Evolutionary conservation across 1,140 invertebrate species (phyloP), one percentile per base, ranked within the genome.

Genomic region (Papilio helenus): DNA sequence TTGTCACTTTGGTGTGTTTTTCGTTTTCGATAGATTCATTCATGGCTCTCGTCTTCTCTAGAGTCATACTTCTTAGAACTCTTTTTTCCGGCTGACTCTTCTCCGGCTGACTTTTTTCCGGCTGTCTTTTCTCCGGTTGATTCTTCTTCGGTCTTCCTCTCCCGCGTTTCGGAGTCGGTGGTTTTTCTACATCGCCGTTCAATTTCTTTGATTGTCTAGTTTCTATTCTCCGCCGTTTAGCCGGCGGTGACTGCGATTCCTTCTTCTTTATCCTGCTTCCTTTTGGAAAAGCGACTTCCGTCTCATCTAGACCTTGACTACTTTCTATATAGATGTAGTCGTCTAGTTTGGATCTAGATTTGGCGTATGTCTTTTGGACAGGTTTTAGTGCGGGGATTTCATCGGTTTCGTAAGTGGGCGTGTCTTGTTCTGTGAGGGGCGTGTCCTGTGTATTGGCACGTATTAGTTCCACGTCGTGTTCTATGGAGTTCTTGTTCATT

Each of bases 11-110:
- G 0, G 81, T 80, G 0, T 84, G 86, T 78, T 92, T 93, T 5
- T 94, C 92, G 58, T 94, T 94, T 78, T 94, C 93, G 72, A 94
- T 94, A 0, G 92, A 93, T 61, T 94, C 93, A 81, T 94, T 93
- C n/a, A 90, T 89, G 3, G 85, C 82, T 61, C 89, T 86, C 3
- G 84, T 80, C 23, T 84, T 86, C 5, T 85, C 80, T 7, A 51
- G 46, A 23, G 80, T 84, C 49, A 82, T 83, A 51, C 71, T 85
- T 39, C 83, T 81, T 0, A 84, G 65, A 14, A 72, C 80, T 0
- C 80, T 73, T 65, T 84, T 82, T 12, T 80, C 72, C 42, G 84
- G 81, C 3, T 76, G 83, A n/a, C 79, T 79, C 68, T 84, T 82
- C 16, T 79, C 72, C 42, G 84, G 81, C 2, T 76, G 84, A 18